Evolutionary conservation across 1,140 invertebrate species (phyloP), one percentile per base, ranked within the genome.

Genomic region (Ooceraea biroi): DNA sequence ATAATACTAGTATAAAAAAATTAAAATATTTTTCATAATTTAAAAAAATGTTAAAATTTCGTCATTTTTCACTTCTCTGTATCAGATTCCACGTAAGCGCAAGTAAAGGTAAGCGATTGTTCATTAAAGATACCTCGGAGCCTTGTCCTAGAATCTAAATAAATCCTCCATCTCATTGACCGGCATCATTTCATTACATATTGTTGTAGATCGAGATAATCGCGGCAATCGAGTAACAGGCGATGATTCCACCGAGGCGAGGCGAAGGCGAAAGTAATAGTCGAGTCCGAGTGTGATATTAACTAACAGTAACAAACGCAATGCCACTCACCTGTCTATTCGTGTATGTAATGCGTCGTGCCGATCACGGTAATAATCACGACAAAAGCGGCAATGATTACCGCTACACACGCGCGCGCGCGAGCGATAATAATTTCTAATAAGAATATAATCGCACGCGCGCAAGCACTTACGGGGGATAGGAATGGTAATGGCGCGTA

Each of bases 401-500:
- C 73, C 61, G 17, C 27, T 17, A 57, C 25, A 25, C 30, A 10
- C 55, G 55, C 50, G 44, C 48, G 30, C 5, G 19, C 46, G 19
- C 58, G 69, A 30, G 48, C 55, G 82, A 88, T 82, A 82, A 82
- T 74, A 57, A 84, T 87, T 69, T 87, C 69, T 85, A 85, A 77
- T 85, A 85, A 82, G 82, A 82, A 74, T 72, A 63, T 82, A 85
- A 88, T 87, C 71, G 65, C 58, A 27, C 52, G 60, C 48, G 48
- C 73, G 65, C 61, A 76, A 84, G 41, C 52, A 71, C 57, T 66
- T 84, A 73, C 57, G 65, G 36, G 77, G 77, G 48, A 65, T 87
- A 27, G 85, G 74, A 87, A 88, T 82, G 87, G 72, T 82, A 85
- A 87, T 84, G 73, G 83, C 73, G 55, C 74, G 63, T 88, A 85